A percentile compares a stretch with the other conserved stretches of the same genome.
Conservation (phyloP, 2,888 invertebrate genomes). For the Mythimna loreyi region DNA sequence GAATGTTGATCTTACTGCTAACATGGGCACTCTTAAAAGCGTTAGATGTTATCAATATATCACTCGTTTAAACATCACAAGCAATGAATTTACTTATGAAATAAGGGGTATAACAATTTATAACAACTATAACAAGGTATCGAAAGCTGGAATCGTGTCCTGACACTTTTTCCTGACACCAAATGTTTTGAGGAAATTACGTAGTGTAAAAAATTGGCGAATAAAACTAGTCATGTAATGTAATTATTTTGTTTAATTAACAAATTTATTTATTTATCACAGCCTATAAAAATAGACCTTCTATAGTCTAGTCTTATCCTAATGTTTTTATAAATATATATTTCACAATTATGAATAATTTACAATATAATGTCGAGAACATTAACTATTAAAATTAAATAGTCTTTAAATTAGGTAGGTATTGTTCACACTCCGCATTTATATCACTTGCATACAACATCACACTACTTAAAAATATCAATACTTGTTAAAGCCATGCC, state of each 20-base stretch:
- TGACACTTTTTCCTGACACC: too few relatives aligned
- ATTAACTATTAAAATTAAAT: slow-evolving; percentile 42
- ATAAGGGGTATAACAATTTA: too few relatives aligned
- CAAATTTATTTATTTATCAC: slow-evolving; percentile 75
- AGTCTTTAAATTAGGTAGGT: slow-evolving; percentile 45
- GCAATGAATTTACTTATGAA: too few relatives aligned
- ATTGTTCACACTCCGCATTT: slow-evolving; percentile 38
- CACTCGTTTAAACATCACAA: too few relatives aligned
- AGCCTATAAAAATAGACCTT: slow-evolving; percentile 78
- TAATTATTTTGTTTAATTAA: slow-evolving; percentile 50
- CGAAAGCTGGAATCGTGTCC: too few relatives aligned
- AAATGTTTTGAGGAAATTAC: too few relatives aligned
- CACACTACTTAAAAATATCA: slow-evolving; percentile 50
- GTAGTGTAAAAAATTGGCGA: too few relatives aligned
- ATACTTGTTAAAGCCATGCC: slow-evolving; percentile 60
- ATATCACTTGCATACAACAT: slow-evolving; percentile 25
- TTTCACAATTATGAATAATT: slow-evolving; percentile 39
- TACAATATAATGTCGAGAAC: slow-evolving; percentile 33
- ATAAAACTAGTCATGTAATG: slow-evolving; percentile 30
- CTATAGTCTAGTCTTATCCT: slow-evolving; percentile 52
- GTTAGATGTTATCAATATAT: too few relatives aligned
- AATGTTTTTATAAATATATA: slow-evolving; percentile 41
- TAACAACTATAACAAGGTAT: too few relatives aligned
- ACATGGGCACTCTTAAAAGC: too few relatives aligned
- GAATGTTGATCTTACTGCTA: too few relatives aligned